A percentile compares a stretch with the other conserved stretches of the same genome.
phyloP scores from a whole-genome alignment of 1,140 invertebrate genomes.

The Drosophila mayri region DNA sequence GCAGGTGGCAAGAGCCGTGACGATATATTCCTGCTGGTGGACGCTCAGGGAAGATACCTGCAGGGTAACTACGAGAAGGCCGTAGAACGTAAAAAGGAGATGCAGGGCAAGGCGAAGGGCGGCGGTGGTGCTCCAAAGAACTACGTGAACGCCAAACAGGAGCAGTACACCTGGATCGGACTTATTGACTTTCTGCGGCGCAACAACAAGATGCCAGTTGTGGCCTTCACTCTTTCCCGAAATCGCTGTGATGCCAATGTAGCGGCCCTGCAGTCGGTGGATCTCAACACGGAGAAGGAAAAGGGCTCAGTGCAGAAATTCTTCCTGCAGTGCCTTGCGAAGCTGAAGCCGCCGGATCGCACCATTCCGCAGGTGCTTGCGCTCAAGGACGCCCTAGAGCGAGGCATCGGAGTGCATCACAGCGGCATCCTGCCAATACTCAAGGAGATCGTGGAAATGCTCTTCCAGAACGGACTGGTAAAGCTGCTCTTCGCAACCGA shows the following conservation, averaged over 20 bases:
- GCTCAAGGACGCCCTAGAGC: slow-evolving; percentile 92
- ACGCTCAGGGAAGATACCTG: slow-evolving; percentile 90
- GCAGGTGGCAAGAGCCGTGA: slow-evolving; percentile 91
- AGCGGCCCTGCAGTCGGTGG: slow-evolving; percentile 88
- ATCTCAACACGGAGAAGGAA: slow-evolving; percentile 93
- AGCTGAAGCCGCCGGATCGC: slow-evolving; percentile 94
- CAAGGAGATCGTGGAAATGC: slow-evolving; percentile 99
- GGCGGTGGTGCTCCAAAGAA: slow-evolving; percentile 38
- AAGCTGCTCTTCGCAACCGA: slow-evolving; percentile 98
- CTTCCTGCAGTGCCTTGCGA: slow-evolving; percentile 94
- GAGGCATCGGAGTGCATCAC: slow-evolving; percentile 98
- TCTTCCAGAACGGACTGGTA: slow-evolving; percentile 96
- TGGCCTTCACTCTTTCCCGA: slow-evolving; percentile 97
- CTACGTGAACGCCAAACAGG: slow-evolving; percentile 86
- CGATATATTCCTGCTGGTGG: slow-evolving; percentile 94
- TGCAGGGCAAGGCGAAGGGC: slow-evolving; percentile 68
- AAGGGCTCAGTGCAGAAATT: slow-evolving; percentile 91
- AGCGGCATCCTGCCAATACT: slow-evolving; percentile 98
- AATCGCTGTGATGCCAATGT: slow-evolving; percentile 93
- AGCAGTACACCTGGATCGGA: slow-evolving; percentile 94
- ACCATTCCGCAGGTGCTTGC: slow-evolving; percentile 94
- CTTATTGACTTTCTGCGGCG: slow-evolving; percentile 92
- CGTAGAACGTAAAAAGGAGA: slow-evolving; percentile 88
- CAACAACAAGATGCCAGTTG: slow-evolving; percentile 95
- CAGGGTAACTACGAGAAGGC: slow-evolving; percentile 90